Evolutionary conservation across 2,113 vertebrate species (phyloP).

Genomic region (Odontesthes bonariensis): DNA sequence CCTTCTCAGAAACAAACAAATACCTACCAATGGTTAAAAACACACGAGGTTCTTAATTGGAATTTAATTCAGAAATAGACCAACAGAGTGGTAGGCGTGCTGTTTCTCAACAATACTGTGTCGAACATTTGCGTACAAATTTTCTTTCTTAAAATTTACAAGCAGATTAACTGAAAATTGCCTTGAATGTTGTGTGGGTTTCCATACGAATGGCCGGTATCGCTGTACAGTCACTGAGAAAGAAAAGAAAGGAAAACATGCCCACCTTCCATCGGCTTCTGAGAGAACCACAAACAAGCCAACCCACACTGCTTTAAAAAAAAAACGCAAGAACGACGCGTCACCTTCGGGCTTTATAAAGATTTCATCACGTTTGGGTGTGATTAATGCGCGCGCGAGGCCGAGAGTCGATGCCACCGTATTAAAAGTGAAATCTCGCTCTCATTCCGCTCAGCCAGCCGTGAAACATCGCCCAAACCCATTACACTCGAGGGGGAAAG

Average conservation of each 20-base stretch:
- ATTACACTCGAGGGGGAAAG: conserved; percentile 91
- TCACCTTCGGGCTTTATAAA: conserved; percentile 85
- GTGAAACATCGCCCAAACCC: conserved; percentile 95
- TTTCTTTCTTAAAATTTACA: conserved; percentile 37
- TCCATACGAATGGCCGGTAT: conserved; percentile 8
- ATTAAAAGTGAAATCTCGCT: conserved; percentile 95
- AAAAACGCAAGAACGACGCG: neutral
- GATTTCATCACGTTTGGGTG: conserved; percentile 90
- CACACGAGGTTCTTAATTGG: neutral
- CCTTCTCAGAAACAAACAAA: neutral
- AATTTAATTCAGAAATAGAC: neutral
- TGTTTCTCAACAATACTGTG: conserved; percentile 7
- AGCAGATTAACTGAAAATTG: conserved; percentile 35
- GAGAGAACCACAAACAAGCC: conserved; percentile 21
- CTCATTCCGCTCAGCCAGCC: conserved; percentile 97
- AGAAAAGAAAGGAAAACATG: conserved; percentile 5
- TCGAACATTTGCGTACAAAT: conserved; percentile 1
- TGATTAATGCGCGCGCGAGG: conserved; percentile 95
- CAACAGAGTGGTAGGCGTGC: no score
- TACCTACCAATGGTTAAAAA: no score
- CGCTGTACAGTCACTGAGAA: conserved; percentile 13
- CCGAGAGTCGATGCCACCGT: conserved; percentile 92
- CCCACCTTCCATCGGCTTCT: conserved; percentile 2
- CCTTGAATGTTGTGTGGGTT: conserved; percentile 10
- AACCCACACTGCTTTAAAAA: neutral